Evolutionary conservation across 2,113 vertebrate genomes (phyloP), one percentile per base, ranked within the genome.

Genomic region (Pionites leucogaster): DNA sequence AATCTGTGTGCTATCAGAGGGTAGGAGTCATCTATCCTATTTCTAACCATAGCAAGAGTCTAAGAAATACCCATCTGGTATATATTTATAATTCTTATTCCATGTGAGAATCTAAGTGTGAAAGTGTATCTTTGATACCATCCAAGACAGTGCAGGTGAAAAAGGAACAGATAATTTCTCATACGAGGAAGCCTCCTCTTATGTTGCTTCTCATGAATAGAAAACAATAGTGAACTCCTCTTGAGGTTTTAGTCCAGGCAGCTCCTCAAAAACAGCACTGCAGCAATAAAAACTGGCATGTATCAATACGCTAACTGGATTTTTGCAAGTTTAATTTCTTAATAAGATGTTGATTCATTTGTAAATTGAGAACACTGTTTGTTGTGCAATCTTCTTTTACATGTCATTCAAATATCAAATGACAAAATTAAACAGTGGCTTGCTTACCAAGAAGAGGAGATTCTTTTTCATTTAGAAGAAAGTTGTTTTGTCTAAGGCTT

Each of bases 341-440:
- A 85, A 68, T 24, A 88, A 67, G 29, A 75, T 53, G 33, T 72
- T 82, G 57, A 75, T 71, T 82, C 44, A 71, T 91, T 87, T 86
- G 53, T 67, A 68, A 97, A 93, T 93, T 33, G 81, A 85, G 65
- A 91, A 63, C 85, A 79, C 22, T 15, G 23, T 64, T 70, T 68
- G 60, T 91, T 92, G 80, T 79, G 78, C 44, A 90, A 90, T 49
- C 44, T 92, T 74, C 55, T 94, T 82, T 89, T 63, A 78, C 17
- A 28, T 9, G 28, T 37, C 71, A 65, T 29, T 94, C 76, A 72
- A 86, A 88, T 35, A 78, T 71, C 82, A 85, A 79, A 87, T 11
- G 11, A 86, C 78, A 46, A 72, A 60, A 72, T 46, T 10, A 42
- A 92, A 63, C 27, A 63, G 28, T 46, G 25, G 20, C 60, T 82